Evolutionary conservation across 2,797 vertebrate species (phyloP).

Genomic region (Nannoperca obscura): DNA sequence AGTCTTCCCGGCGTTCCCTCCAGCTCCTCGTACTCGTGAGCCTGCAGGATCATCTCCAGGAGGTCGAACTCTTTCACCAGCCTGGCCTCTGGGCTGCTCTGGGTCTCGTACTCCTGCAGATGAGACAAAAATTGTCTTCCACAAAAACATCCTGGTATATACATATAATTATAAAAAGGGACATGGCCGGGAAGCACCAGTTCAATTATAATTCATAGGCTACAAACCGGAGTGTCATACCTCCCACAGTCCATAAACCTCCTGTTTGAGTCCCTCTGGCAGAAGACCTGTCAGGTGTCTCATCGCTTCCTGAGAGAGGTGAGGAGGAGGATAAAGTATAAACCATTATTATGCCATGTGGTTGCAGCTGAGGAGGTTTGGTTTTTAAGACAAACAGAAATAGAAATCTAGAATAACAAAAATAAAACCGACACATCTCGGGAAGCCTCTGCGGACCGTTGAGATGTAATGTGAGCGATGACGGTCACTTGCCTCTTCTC

Average conservation of each 20-base stretch:
- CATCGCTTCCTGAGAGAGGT: slow-evolving; percentile 90
- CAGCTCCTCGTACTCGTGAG: slow-evolving; percentile 94
- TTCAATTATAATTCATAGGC: not conserved
- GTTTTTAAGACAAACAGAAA: not conserved
- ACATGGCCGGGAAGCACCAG: not conserved
- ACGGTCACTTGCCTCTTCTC: slow-evolving; percentile 88
- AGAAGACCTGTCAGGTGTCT: slow-evolving; percentile 88
- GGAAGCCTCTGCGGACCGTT: not conserved
- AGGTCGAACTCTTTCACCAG: slow-evolving; percentile 97
- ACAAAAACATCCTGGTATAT: not conserved
- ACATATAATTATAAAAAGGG: no score
- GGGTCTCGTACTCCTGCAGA: slow-evolving; percentile 93
- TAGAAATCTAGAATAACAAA: not conserved
- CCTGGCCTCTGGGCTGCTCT: slow-evolving; percentile 90
- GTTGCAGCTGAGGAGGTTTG: not conserved
- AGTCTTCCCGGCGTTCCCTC: slow-evolving; percentile 91
- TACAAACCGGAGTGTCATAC: slow-evolving; percentile 68
- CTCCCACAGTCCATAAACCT: slow-evolving; percentile 94
- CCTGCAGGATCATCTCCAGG: slow-evolving; percentile 98
- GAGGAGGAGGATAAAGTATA: not conserved
- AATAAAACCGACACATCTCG: no score
- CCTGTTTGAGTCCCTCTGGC: slow-evolving; percentile 88
- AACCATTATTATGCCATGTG: not conserved
- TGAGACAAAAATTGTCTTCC: not conserved
- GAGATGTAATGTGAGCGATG: not conserved